Evolutionary conservation across 2,797 vertebrate species (phyloP), one percentile per base, ranked within the genome.

Genomic region (Urosaurus nigricauda): DNA sequence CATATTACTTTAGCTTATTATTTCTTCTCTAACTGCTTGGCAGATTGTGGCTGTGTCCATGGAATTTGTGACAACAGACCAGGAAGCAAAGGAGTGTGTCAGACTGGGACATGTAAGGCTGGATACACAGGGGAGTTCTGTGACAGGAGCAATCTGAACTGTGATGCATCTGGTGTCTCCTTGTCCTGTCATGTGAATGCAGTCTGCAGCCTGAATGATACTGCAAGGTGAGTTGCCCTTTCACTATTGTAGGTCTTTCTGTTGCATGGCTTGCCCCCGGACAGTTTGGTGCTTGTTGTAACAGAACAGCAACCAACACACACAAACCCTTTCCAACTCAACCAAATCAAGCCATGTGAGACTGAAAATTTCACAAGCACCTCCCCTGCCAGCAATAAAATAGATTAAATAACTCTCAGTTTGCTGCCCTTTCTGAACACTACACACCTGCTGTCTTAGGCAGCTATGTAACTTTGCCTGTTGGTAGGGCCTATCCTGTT

Each of bases 61-160:
- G 99, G 99, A 2, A 90, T 96, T 40, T 99, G 99, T 95, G 99
- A 99, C 95, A 99, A 99, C 96, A 97, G 99, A 32, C 98, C 98
- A 0, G 97, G 97, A 95, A 98, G 98, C 0, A 84, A 94, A 0
- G 99, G 99, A 0, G 92, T 96, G 56, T 99, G 99, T 92, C 98
- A 98, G 83, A 92, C 91, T 2, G 97, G 96, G 74, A 98, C 98
- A 0, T 99, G 99, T 92, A 73, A 92, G 68, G 96, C 96, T 2
- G 98, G 98, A 51, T 99, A 96, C 93, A 97, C 95, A 0, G 99
- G 99, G 51, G 97, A 96, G 16, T 96, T 97, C 91, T 99, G 99
- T 93, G 98, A 99, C 53, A 97, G 87, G 90, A 96, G 40, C 0
- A 90, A 94, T 12, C 95, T 35, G 3, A 94, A 94, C 43, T 99